Evolutionary conservation across 2,888 invertebrate species (phyloP).

Genomic region (Acanthosepion pharaonis): DNA sequence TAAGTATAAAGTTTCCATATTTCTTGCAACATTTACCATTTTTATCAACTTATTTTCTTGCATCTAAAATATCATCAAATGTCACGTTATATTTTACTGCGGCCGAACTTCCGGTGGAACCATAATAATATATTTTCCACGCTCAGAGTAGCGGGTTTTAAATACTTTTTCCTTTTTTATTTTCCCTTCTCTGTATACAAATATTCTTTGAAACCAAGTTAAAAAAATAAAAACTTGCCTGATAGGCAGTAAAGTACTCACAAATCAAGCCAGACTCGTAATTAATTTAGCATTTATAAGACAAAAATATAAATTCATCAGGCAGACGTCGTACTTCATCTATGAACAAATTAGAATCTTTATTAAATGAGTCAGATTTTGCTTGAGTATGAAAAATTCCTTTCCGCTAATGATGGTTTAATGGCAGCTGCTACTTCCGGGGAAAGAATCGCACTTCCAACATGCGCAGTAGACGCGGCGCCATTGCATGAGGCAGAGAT

Average conservation of each 20-base stretch:
- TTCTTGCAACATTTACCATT: background rate
- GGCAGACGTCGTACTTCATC: background rate
- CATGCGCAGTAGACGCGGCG: slow-evolving; percentile 6
- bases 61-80: background rate
- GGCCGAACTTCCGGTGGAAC: background rate
- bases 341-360: background rate
- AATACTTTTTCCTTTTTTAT: background rate
- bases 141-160: background rate
- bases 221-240: background rate
- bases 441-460: background rate
- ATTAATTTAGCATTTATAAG: background rate
- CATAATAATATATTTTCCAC: background rate
- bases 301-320: background rate
- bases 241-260: background rate
- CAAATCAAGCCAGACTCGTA: background rate
- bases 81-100: background rate
- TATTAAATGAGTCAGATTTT: background rate
- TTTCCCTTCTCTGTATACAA: background rate
- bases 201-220: background rate
- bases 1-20: background rate
- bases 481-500: background rate
- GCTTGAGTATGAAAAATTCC: background rate
- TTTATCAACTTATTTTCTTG: background rate
- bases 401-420: slow-evolving; percentile 4
- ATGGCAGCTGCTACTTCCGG: slow-evolving; percentile 18